Evolutionary conservation across 2,113 vertebrate genomes (phyloP), one percentile per base, ranked within the genome.

Genomic region (Lamprotornis superbus): DNA sequence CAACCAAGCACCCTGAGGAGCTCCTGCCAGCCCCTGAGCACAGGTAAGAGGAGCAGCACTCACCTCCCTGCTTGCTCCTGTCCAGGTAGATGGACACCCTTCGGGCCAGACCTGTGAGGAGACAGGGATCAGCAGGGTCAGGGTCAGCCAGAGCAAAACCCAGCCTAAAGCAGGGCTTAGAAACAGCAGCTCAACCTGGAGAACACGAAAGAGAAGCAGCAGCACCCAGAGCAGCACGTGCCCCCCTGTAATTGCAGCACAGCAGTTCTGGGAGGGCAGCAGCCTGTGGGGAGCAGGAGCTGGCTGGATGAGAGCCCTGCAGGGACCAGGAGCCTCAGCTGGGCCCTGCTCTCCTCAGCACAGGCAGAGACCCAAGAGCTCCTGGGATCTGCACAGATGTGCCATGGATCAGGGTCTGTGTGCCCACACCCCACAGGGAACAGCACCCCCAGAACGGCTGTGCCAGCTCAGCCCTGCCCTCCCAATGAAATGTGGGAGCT

Each of bases 81-180:
- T 99, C 99, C 97, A 99, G 98, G 97, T 98, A 98, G 98, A 99
- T 98, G 95, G 99, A 99, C 97, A 99, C 98, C 97, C 98, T 99
- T 96, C 98, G 97, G 97, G 99, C 98, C 97, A 99, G 98, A 98
- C 99, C 99, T 99, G 98, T 37, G 96, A 97, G 98, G 97, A 97
- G 94, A 97, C 90, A 96, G 96, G 75, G 92, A 65, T 71, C 93
- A 87, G 92, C 87, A 50, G 89, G 93, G 83, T 68, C 87, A 53
- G 89, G 93, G 90, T 78, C 95, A 97, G 94, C 89, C 95, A 96
- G 88, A 94, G 94, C 85, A 77, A 87, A 88, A 70, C 50, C 53
- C 70, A 86, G 84, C 70, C 50, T 15, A 25, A 28, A 50, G 44
- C 92, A 77, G 91, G 87, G 83, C 14, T 74, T 61, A 73, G 52